Evolutionary conservation across 2,797 vertebrate species (phyloP).

Genomic region (Cetoscarus ocellatus): DNA sequence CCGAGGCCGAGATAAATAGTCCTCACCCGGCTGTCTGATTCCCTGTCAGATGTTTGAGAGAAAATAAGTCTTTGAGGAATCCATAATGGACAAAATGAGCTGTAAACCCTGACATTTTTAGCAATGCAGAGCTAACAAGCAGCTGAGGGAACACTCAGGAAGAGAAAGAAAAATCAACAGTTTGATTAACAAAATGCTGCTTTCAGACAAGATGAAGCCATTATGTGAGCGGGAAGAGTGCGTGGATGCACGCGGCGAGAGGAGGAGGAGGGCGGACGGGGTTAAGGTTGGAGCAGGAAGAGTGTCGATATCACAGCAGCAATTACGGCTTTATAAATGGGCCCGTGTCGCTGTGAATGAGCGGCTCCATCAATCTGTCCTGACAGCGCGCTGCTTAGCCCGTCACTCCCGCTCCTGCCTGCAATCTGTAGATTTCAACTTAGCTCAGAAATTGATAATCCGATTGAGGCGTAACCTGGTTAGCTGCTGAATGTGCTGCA

Average conservation of each 20-base stretch:
- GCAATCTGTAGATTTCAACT: conserved; percentile 91
- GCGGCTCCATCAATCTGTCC: conserved; percentile 88
- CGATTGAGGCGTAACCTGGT: conserved; percentile 89
- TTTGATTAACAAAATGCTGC: conserved; percentile 60
- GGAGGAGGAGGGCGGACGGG: conserved; percentile 73
- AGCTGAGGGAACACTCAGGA: conserved; percentile 33
- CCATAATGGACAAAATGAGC: conserved; percentile 11
- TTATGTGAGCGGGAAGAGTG: conserved; percentile 33
- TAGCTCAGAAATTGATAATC: conserved; percentile 92
- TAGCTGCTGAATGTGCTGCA: conserved; percentile 82
- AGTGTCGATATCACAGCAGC: conserved; percentile 89
- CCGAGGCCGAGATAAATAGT: not conserved
- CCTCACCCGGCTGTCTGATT: not conserved
- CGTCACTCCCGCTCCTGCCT: conserved; percentile 87
- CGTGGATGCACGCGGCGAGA: conserved; percentile 33
- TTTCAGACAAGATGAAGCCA: conserved; percentile 48
- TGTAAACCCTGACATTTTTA: conserved; percentile 12
- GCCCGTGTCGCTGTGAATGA: conserved; percentile 87
- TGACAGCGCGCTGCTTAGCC: conserved; percentile 86
- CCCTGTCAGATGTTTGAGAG: not conserved
- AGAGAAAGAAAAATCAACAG: conserved; percentile 49
- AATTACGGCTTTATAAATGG: conserved; percentile 93
- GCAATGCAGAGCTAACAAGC: conserved; percentile 33
- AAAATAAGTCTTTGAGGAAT: conserved; percentile 14
- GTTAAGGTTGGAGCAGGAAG: conserved; percentile 89